phyloP scores from a whole-genome alignment of 2,113 vertebrate species.

The Epinephelus moara region DNA sequence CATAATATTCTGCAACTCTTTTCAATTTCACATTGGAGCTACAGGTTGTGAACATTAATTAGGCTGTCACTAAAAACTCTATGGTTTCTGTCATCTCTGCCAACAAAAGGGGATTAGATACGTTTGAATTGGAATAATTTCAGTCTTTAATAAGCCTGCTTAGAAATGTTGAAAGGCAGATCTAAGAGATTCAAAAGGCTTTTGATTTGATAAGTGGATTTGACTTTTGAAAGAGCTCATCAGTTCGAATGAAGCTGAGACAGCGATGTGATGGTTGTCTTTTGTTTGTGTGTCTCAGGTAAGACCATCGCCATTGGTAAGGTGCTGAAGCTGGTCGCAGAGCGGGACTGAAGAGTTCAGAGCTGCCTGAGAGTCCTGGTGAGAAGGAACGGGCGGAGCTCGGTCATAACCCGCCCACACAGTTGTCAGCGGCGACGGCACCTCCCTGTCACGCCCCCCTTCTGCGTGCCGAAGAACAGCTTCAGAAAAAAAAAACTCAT shows the following conservation, averaged over 20 bases:
- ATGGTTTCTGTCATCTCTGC: not conserved
- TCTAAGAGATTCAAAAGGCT: not conserved
- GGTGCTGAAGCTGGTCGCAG: conserved; percentile 98
- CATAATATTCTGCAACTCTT: no score
- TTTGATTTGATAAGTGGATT: not conserved
- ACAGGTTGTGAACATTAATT: not conserved
- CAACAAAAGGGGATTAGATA: no score
- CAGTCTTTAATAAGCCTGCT: not conserved
- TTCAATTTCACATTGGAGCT: not conserved
- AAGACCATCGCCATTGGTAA: conserved; percentile 99
- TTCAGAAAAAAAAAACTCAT: conserved; percentile 72
- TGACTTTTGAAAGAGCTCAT: not conserved
- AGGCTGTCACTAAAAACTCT: no score
- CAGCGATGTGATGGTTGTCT: not conserved
- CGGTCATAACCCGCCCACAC: conserved; percentile 47
- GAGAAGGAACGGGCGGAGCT: conserved; percentile 65
- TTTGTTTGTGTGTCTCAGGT: conserved; percentile 81
- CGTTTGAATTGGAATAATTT: not conserved
- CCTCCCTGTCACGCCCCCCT: conserved; percentile 86
- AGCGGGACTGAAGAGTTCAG: conserved; percentile 92
- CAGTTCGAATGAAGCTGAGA: not conserved
- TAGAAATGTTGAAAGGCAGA: not conserved
- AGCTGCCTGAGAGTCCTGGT: conserved; percentile 36
- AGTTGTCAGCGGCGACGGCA: conserved; percentile 49
- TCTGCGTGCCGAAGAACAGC: conserved; percentile 84